Conservation (phyloP, 2,888 invertebrate genomes). For the Alentia gelatinosa region DNA sequence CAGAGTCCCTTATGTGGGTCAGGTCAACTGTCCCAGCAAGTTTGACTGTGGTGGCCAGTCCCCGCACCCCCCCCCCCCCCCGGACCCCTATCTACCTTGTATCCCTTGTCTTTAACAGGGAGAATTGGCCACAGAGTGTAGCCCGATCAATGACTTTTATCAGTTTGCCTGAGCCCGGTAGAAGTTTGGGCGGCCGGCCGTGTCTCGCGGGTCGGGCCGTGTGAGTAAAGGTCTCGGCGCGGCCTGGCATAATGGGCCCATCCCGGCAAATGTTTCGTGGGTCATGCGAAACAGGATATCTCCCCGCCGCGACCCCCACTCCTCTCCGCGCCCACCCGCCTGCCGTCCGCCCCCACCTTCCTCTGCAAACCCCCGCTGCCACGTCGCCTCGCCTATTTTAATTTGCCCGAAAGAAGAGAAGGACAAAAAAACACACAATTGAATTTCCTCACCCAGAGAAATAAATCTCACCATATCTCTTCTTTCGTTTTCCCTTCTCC, state of each 20-base stretch:
- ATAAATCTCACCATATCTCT: not conserved
- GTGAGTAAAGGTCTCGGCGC: not conserved
- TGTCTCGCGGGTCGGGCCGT: not conserved
- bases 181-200: not conserved
- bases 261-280: constrained; percentile 44
- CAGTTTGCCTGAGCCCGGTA: not conserved
- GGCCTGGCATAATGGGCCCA: constrained; percentile 43
- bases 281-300: constrained; percentile 51
- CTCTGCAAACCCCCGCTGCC: not conserved
- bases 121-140: not conserved
- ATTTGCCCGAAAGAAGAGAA: too few species aligned
- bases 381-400: not conserved
- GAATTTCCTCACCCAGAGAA: too few species aligned
- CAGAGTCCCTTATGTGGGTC: not conserved
- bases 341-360: not conserved
- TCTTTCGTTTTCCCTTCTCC: too few species aligned
- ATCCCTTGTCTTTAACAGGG: not conserved
- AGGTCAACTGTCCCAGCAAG: constrained; percentile 20
- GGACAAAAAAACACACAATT: too few species aligned
- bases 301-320: not conserved
- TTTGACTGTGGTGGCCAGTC: not conserved
- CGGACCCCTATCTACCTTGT: not conserved
- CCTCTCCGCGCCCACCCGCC: not conserved
- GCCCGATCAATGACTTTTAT: not conserved
- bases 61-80: not conserved